Evolutionary conservation across 2,888 invertebrate species (phyloP).

Genomic region (Xylocampa areola): DNA sequence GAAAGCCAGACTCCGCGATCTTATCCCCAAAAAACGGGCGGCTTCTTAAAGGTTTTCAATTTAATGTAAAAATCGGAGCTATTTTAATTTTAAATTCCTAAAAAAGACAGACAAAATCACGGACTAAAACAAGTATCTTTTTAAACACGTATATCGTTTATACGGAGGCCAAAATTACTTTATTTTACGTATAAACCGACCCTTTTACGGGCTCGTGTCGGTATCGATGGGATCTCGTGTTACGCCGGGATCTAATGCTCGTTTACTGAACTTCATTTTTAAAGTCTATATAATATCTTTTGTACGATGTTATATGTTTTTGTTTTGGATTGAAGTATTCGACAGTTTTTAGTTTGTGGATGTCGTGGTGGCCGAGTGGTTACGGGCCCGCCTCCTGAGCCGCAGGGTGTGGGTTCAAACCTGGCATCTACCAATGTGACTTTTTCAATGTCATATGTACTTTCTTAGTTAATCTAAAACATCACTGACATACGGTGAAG

Average conservation of each 20-base stretch:
- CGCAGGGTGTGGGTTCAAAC: no score
- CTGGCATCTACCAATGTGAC: no score
- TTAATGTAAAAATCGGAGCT: no score
- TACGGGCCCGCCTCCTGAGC: no score
- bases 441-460: no score
- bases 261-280: slow-evolving; percentile 45
- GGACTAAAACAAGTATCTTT: slow-evolving; percentile 1
- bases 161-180: slow-evolving; percentile 53
- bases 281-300: slow-evolving; percentile 42
- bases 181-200: slow-evolving; percentile 49
- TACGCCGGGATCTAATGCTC: slow-evolving; percentile 22
- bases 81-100: not conserved
- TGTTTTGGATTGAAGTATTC: slow-evolving; percentile 29
- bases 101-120: slow-evolving; percentile 2
- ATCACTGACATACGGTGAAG: no score
- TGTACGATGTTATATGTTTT: slow-evolving; percentile 8
- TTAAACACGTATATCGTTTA: slow-evolving; percentile 26
- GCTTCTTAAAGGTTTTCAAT: no score
- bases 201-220: slow-evolving; percentile 52
- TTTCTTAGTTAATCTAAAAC: no score
- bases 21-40: no score
- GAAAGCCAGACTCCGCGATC: no score
- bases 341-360: no score
- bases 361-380: no score
- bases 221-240: slow-evolving; percentile 46